phyloP scores from a whole-genome alignment of 2,888 invertebrate genomes.

The Zaprionus obscuricornis region DNA sequence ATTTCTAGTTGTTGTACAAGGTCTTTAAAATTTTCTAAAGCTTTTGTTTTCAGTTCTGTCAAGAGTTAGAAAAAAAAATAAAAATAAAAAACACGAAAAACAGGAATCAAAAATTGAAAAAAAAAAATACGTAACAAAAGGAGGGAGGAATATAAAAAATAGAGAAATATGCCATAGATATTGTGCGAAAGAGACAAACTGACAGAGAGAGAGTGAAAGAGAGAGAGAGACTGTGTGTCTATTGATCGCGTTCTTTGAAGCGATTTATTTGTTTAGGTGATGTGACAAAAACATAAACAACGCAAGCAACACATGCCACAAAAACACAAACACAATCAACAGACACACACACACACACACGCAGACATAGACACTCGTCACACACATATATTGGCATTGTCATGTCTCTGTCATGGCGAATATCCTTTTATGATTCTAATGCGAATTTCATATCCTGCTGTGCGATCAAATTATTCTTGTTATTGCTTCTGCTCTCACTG shows the following conservation, averaged over 20 bases:
- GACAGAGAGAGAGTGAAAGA: no score
- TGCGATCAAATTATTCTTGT: slow-evolving; percentile 33
- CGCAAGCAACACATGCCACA: slow-evolving; percentile 2
- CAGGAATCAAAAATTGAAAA: neutral
- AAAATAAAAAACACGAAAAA: slow-evolving; percentile 28
- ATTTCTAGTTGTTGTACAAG: slow-evolving; percentile 28
- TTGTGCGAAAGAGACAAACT: no score
- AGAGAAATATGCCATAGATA: no score
- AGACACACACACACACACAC: slow-evolving; percentile 30
- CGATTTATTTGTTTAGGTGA: slow-evolving; percentile 65
- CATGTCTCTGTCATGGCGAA: slow-evolving; percentile 42
- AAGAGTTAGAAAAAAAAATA: slow-evolving; percentile 14
- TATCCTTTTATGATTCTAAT: slow-evolving; percentile 70
- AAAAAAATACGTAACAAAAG: neutral
- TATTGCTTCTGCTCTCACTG: slow-evolving; percentile 6
- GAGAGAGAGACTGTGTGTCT: no score
- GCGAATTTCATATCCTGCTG: slow-evolving; percentile 60
- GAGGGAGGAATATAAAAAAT: neutral
- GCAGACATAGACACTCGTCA: slow-evolving; percentile 33
- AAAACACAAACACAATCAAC: slow-evolving; percentile 20
- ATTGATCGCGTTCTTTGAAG: slow-evolving; percentile 21
- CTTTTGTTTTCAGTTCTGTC: neutral
- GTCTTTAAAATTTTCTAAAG: slow-evolving; percentile 18
- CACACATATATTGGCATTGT: slow-evolving; percentile 28
- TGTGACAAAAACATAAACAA: slow-evolving; percentile 21